Base-by-base conservation (phyloP, 92 coral and sea anemone genomes). In the Porites cylindrica region DNA sequence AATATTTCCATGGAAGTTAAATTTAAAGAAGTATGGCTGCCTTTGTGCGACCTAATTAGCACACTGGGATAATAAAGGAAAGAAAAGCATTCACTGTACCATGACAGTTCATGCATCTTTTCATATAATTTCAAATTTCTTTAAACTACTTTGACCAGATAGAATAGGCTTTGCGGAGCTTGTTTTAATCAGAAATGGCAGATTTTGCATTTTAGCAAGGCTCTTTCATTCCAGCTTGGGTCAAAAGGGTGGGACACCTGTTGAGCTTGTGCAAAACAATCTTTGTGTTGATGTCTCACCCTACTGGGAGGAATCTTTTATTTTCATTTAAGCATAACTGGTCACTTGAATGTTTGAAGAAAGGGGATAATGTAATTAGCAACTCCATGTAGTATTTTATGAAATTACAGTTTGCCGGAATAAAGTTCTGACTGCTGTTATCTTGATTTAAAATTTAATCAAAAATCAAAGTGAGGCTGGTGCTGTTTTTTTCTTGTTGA, bases 31-130 rank as follows among this genome's bases (percentile, higher is more conserved):
- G 14, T 59, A 58, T 70, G 70, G 8, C 3, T 13, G 14, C 68
- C 58, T 10, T 81, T 81, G 85, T 69, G 67, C n/a, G 1, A 21
- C n/a, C 60, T 70, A 52, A 70, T 32, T 58, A 24, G 75, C 47
- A 62, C 8, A 13, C 10, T 32, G 67, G 29, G 54, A 6, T 26
- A 20, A 70, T 82, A 70, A 81, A 69, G n/a, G n/a, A n/a, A 81
- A 19, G n/a, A 67, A 14, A 54, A 51, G 51, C 54, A 10, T 38
- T 19, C 7, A 19, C 12, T 13, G n/a, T 19, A 56, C 61, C 61
- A 56, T 56, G 4, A 56, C 11, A 29, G 20, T 51, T 14, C 1
- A 4, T n/a, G 10, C 64, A 11, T 10, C 78, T 53, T 62, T 17
- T 11, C 47, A 38, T 38, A 38, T 38, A 21, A 38, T 9, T 65